phyloP scores from a whole-genome alignment of 1,140 invertebrate species.

The Sarcophaga bullata region DNA sequence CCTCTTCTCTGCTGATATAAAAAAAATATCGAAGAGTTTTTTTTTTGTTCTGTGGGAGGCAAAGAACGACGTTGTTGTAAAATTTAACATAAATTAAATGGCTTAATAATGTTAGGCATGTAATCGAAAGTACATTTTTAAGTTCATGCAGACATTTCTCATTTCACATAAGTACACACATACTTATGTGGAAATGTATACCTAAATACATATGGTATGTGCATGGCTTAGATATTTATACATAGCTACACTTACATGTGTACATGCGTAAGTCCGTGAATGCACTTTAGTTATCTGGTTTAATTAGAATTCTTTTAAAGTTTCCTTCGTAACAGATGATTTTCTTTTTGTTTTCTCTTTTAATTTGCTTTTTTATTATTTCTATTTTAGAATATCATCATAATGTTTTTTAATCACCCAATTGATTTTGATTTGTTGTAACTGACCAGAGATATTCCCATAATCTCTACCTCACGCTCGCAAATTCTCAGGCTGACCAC shows the following conservation, averaged over 20 bases:
- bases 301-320: not conserved
- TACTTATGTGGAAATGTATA: too few species aligned
- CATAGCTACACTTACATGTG: too few species aligned
- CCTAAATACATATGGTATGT: too few species aligned
- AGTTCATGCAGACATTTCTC: not conserved
- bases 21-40: not conserved
- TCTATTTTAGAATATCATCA: not conserved
- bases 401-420: conserved; percentile 5
- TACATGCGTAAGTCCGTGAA: too few species aligned
- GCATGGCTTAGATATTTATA: too few species aligned
- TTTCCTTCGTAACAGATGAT: not conserved
- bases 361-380: not conserved
- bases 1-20: not conserved
- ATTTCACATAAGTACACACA: too few species aligned
- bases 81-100: conserved; percentile 36
- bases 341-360: not conserved
- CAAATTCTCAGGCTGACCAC: too few species aligned
- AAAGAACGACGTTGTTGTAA: conserved; percentile 3
- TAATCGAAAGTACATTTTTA: conserved; percentile 25
- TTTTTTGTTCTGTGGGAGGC: not conserved
- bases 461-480: too few species aligned
- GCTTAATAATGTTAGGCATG: conserved; percentile 35
- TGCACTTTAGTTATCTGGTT: not conserved
- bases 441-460: too few species aligned
- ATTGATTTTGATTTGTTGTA: not conserved